phyloP scores from a whole-genome alignment of 1,140 invertebrate species.

The Ips typographus region DNA sequence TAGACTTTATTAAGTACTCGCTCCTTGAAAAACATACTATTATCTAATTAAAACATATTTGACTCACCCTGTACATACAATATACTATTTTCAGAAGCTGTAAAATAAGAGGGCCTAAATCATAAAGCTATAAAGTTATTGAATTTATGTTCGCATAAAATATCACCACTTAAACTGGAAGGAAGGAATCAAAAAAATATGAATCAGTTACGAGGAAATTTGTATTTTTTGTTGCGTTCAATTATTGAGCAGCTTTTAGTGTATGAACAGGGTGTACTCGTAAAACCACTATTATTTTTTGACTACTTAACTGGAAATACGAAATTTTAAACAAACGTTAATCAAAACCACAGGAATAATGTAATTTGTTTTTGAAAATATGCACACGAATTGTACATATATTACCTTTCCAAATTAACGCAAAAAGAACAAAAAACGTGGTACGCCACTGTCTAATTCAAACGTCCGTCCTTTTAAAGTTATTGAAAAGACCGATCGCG shows the following conservation, averaged over 20 bases:
- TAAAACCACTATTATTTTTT: no score
- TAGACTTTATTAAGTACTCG: not conserved
- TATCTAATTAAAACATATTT: not conserved
- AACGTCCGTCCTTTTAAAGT: conserved; percentile 45
- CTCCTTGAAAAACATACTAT: not conserved
- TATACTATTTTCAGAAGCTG: not conserved
- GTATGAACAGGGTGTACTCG: not conserved
- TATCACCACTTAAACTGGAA: conserved; percentile 20
- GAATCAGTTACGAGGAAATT: conserved; percentile 24
- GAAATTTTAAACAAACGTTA: no score
- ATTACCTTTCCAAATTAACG: no score
- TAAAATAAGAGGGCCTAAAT: conserved; percentile 28
- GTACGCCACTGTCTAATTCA: conserved; percentile 25
- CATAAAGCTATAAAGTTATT: conserved; percentile 25
- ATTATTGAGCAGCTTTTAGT: conserved; percentile 19
- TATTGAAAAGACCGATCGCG: conserved; percentile 50
- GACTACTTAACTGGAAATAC: no score
- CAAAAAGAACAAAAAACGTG: no score
- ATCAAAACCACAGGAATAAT: no score
- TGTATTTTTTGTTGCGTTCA: conserved; percentile 23
- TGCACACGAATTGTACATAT: no score
- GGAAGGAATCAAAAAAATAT: conserved; percentile 33
- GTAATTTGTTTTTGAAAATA: no score
- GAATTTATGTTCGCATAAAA: conserved; percentile 27
- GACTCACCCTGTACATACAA: not conserved